Evolutionary conservation across 2,888 invertebrate genomes (phyloP).

Genomic region (Tenthredo scrophulariae): DNA sequence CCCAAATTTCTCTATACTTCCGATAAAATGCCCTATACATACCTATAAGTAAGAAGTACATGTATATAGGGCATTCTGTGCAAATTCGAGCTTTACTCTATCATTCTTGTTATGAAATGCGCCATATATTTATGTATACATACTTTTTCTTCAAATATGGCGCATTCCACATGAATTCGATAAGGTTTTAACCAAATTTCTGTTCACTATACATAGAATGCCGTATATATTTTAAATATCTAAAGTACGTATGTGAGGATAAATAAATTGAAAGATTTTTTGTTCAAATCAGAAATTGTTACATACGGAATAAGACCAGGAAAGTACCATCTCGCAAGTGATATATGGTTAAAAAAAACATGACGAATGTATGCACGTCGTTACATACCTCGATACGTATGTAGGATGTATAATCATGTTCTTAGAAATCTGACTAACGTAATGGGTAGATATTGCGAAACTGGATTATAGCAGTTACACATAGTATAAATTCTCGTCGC

Average conservation of each 20-base stretch:
- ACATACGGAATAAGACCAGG: background rate
- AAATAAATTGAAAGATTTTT: background rate
- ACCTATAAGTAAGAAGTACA: background rate
- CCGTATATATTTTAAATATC: background rate
- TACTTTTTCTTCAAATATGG: background rate
- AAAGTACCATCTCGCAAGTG: background rate
- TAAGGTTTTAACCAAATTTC: background rate
- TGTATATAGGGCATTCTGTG: background rate
- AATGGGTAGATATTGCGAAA: conserved; percentile 12
- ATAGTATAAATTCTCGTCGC: background rate
- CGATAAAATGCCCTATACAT: background rate
- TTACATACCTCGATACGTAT: background rate
- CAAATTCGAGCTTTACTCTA: too few species aligned
- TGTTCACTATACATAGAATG: background rate
- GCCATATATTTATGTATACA: too few species aligned
- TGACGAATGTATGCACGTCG: background rate
- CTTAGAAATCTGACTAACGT: conserved; percentile 26
- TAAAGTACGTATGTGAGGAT: background rate
- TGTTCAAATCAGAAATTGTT: background rate
- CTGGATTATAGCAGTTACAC: background rate
- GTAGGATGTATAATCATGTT: background rate
- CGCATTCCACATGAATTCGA: background rate
- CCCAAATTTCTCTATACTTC: background rate
- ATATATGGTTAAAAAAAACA: background rate
- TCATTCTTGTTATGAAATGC: too few species aligned